Conservation (phyloP, 1,140 invertebrate species). For the Globodera rostochiensis region DNA sequence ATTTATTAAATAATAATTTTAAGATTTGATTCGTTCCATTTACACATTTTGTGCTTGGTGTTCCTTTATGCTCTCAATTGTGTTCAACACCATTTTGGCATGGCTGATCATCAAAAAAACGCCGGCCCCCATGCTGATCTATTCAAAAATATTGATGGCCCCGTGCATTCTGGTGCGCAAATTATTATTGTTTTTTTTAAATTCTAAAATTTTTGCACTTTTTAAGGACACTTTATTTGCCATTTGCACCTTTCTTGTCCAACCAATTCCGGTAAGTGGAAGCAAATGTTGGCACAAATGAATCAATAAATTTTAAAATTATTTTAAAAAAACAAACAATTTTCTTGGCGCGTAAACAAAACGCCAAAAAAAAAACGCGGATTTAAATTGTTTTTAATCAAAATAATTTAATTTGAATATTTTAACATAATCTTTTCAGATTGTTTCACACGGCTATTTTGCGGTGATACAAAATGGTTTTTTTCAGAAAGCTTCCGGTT, state of each 20-base stretch:
- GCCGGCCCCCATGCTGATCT: slow-evolving; percentile 20
- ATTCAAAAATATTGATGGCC: slow-evolving; percentile 15
- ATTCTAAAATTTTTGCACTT: background rate
- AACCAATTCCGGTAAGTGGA: slow-evolving; percentile 12
- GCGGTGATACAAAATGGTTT: slow-evolving; percentile 20
- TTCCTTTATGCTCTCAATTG: slow-evolving; percentile 6
- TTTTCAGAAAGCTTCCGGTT: slow-evolving; percentile 3
- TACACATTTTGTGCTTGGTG: background rate
- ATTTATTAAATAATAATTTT: background rate
- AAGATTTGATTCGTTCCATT: slow-evolving; percentile 14
- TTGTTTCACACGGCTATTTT: slow-evolving; percentile 23
- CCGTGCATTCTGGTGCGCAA: slow-evolving; percentile 7
- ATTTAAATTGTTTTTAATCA: background rate
- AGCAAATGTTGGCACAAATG: background rate
- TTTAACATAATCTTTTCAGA: background rate
- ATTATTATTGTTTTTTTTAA: background rate
- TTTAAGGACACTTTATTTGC: slow-evolving; percentile 21
- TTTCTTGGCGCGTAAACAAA: too few species aligned
- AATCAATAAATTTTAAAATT: too few species aligned
- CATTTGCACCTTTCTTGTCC: slow-evolving; percentile 15
- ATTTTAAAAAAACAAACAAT: too few species aligned
- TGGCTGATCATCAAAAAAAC: slow-evolving; percentile 23
- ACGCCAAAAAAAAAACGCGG: too few species aligned
- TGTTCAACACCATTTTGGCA: slow-evolving; percentile 13
- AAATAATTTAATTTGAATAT: background rate